A percentile compares a stretch with the other conserved stretches of the same genome.
Conservation (phyloP, 92 coral and sea anemone species). For the Siderastrea radians region DNA sequence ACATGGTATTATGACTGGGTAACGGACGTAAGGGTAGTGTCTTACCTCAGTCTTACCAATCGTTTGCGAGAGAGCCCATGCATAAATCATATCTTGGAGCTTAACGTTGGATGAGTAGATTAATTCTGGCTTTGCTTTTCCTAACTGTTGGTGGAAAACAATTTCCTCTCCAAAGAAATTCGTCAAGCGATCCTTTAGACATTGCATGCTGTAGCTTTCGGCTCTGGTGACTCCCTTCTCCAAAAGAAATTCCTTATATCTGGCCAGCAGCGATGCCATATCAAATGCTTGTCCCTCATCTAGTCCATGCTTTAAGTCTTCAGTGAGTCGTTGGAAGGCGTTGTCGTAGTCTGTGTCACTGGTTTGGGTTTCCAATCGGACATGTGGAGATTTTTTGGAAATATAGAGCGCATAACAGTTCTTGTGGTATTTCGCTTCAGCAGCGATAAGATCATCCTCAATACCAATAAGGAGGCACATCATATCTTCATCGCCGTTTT, state of each 20-base stretch:
- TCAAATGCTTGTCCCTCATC: conserved; percentile 57
- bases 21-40: not conserved
- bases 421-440: conserved; percentile 23
- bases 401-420: not conserved
- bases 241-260: conserved; percentile 24
- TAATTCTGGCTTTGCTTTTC: conserved; percentile 23
- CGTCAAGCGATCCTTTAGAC: conserved; percentile 31
- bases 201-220: conserved; percentile 8
- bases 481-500: conserved; percentile 44
- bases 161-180: not conserved
- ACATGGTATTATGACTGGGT: no score
- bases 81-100: conserved; percentile 31
- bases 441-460: conserved; percentile 58
- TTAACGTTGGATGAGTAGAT: conserved; percentile 27
- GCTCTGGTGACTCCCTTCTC: conserved; percentile 39
- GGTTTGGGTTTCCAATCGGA: conserved; percentile 34
- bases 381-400: conserved; percentile 27
- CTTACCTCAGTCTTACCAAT: not conserved
- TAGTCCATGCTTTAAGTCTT: conserved; percentile 44
- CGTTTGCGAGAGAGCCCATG: conserved; percentile 38
- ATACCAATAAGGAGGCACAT: conserved; percentile 39
- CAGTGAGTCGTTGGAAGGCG: conserved; percentile 53
- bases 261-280: conserved; percentile 56
- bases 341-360: conserved; percentile 42
- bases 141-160: conserved; percentile 18